These are phyloP conservation scores for Ochotona curzoniae DNA, from an alignment of 2,113 vertebrate genomes.

Conservation along the genomic window DNA sequence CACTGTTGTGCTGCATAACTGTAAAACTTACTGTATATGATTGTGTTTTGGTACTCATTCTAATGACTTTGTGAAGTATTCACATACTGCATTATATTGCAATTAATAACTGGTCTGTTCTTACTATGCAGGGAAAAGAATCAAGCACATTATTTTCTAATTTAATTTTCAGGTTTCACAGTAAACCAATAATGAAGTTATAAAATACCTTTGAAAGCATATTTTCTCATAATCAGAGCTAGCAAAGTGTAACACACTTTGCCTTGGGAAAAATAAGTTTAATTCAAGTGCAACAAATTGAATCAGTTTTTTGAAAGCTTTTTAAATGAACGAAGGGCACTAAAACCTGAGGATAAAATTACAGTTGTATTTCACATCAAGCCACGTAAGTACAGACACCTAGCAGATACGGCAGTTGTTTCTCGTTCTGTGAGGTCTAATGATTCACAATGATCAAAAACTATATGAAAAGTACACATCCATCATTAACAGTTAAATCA, in stretches of 20 bases:
- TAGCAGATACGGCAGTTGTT: neutral
- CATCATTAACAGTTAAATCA: neutral
- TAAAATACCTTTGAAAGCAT: neutral
- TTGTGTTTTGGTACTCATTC: no score
- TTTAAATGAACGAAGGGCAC: neutral
- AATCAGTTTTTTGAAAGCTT: neutral
- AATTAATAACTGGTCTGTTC: neutral
- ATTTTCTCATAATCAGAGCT: neutral
- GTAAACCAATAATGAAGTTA: neutral
- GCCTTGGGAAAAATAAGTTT: neutral
- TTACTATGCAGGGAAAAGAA: neutral
- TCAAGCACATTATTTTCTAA: neutral
- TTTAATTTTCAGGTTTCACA: neutral
- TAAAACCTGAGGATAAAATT: neutral
- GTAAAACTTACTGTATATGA: no score
- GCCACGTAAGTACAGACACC: neutral
- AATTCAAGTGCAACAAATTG: neutral
- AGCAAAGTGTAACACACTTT: neutral
- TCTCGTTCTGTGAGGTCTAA: neutral
- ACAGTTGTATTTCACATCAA: neutral
- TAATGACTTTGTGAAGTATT: no score
- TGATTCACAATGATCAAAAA: neutral
- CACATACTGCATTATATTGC: neutral
- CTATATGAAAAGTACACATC: neutral
- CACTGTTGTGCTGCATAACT: no score